Conservation (phyloP, 2,888 invertebrate species). For the Stegana nigrithorax region DNA sequence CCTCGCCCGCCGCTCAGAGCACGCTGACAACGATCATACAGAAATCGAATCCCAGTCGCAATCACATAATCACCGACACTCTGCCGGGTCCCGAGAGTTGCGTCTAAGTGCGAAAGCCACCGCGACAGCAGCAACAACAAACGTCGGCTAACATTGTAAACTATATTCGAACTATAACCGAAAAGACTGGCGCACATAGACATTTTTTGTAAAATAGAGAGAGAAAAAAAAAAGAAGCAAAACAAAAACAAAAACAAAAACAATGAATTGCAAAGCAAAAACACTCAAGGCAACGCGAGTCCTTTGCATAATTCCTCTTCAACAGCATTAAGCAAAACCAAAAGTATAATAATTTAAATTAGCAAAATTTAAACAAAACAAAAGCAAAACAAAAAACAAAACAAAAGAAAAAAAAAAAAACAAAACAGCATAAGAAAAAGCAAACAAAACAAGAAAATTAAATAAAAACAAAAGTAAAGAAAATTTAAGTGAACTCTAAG, state of each 20-base stretch:
- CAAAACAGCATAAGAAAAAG: neutral
- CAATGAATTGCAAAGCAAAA: too few relatives aligned
- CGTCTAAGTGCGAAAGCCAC: constrained; percentile 72
- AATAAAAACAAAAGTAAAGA: neutral
- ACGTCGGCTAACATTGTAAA: too few relatives aligned
- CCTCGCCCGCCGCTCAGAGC: constrained; percentile 39
- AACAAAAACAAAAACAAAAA: neutral
- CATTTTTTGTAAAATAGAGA: neutral
- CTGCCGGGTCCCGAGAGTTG: constrained; percentile 91
- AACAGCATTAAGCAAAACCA: neutral
- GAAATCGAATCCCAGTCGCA: constrained; percentile 72
- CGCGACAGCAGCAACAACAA: constrained; percentile 39
- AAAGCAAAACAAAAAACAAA: neutral
- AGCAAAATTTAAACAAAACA: neutral
- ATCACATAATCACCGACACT: constrained; percentile 85
- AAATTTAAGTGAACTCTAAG: too few relatives aligned
- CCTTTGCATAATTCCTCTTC: neutral
- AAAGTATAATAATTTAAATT: neutral
- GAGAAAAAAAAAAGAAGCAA: too few relatives aligned
- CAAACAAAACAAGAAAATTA: neutral
- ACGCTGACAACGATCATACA: constrained; percentile 58
- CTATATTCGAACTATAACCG: neutral
- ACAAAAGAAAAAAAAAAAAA: neutral
- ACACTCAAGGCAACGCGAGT: too few relatives aligned
- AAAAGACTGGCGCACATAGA: constrained; percentile 62